These are phyloP conservation scores for Pyrocephalus nanus DNA, from an alignment of 2,797 vertebrate genomes.

Conservation along the genomic window DNA sequence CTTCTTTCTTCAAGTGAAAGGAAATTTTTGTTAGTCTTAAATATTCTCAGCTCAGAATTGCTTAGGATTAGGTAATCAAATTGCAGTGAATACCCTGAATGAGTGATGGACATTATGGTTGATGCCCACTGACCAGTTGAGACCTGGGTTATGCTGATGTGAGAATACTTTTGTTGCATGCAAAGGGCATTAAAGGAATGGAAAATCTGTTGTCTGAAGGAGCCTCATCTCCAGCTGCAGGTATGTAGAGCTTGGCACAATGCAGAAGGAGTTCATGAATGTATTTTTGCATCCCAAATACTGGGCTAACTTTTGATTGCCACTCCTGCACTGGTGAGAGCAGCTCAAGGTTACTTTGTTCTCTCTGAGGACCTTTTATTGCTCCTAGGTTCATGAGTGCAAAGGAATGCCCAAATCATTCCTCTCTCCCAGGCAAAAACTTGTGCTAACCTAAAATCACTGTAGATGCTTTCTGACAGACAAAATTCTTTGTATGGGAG, in stretches of 20 bases:
- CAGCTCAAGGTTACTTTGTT: background rate
- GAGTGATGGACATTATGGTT: background rate
- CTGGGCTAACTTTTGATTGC: background rate
- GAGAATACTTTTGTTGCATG: background rate
- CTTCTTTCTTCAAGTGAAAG: constrained; percentile 56
- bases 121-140: background rate
- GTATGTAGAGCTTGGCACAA: background rate
- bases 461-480: background rate
- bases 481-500: background rate
- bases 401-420: background rate
- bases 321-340: background rate
- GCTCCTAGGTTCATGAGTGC: background rate
- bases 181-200: background rate
- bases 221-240: background rate
- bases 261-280: rapidly evolving
- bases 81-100: background rate
- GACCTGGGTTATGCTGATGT: background rate
- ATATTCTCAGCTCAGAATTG: background rate
- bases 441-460: background rate
- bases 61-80: background rate
- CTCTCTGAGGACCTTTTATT: background rate
- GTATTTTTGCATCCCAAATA: background rate
- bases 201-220: background rate
- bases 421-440: background rate
- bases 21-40: background rate